phyloP scores from a whole-genome alignment of 2,888 invertebrate genomes.

The Pardosa pseudoannulata region DNA sequence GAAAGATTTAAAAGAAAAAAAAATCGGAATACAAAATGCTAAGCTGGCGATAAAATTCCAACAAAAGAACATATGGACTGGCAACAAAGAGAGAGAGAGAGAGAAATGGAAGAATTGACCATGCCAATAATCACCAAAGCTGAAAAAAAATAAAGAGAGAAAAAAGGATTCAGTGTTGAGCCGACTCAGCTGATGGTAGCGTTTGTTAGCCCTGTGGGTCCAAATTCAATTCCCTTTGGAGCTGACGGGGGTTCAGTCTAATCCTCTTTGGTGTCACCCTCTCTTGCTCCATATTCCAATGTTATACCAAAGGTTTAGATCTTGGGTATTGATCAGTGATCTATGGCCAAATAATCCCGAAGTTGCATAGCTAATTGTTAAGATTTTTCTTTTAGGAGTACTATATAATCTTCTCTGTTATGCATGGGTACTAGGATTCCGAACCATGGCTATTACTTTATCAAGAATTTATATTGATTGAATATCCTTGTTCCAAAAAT shows the following conservation, averaged over 20 bases:
- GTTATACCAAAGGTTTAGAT: conserved; percentile 34
- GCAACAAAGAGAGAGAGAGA: not conserved
- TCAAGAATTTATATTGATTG: no score
- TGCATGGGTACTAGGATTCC: no score
- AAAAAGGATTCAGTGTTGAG: not conserved
- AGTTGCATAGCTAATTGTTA: not conserved
- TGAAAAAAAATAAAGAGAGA: conserved; percentile 17
- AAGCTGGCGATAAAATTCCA: conserved; percentile 33
- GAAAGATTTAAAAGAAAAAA: no score
- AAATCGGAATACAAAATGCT: conserved; percentile 46
- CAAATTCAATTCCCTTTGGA: conserved; percentile 67
- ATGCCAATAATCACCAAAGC: not conserved
- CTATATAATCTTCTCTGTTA: no score
- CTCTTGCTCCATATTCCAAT: conserved; percentile 35
- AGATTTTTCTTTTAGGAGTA: no score
- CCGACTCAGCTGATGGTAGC: conserved; percentile 59
- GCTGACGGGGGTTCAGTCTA: conserved; percentile 57
- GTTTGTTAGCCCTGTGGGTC: conserved; percentile 63
- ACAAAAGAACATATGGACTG: conserved; percentile 24
- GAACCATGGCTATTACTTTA: no score
- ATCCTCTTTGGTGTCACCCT: conserved; percentile 35
- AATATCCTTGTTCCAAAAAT: no score
- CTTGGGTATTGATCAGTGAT: not conserved
- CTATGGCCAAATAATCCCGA: not conserved
- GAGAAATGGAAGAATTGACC: conserved; percentile 4